Percentiles rank a stretch among this genome's conserved stretches.
Evolutionary conservation across 1,140 invertebrate species (phyloP).

Genomic region (Chrysoperla carnea): DNA sequence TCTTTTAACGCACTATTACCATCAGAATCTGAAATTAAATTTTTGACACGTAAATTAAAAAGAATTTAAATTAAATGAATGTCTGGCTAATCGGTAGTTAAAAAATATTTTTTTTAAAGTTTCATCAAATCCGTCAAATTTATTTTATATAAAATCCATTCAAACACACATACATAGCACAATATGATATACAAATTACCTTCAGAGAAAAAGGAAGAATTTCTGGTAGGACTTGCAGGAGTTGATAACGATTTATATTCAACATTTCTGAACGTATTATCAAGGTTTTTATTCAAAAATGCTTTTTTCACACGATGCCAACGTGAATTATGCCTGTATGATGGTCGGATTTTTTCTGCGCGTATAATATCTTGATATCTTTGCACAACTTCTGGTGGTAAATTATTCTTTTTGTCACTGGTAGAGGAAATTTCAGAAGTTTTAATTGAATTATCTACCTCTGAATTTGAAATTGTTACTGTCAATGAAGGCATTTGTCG

Average conservation of each 20-base stretch:
- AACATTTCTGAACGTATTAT: background rate
- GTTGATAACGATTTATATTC: constrained; percentile 24
- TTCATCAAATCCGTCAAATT: too few relatives aligned
- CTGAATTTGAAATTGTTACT: background rate
- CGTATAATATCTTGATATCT: constrained; percentile 12
- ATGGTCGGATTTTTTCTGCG: background rate
- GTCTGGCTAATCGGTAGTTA: too few relatives aligned
- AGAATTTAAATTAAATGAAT: too few relatives aligned
- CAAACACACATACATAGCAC: too few relatives aligned
- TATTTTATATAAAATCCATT: too few relatives aligned
- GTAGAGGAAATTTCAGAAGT: background rate
- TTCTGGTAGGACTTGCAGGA: constrained; percentile 37
- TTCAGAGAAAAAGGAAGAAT: background rate
- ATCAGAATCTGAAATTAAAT: too few relatives aligned
- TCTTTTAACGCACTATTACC: too few relatives aligned
- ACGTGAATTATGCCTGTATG: constrained; percentile 26
- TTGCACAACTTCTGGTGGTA: constrained; percentile 11
- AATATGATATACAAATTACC: background rate
- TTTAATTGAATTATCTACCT: background rate
- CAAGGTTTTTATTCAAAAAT: constrained; percentile 19
- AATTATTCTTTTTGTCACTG: background rate
- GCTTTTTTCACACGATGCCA: constrained; percentile 58
- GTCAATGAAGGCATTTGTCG: background rate
- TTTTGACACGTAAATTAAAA: background rate
- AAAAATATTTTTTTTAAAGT: too few relatives aligned